Conservation (phyloP, 1,140 invertebrate genomes). For the Venturia canescens region DNA sequence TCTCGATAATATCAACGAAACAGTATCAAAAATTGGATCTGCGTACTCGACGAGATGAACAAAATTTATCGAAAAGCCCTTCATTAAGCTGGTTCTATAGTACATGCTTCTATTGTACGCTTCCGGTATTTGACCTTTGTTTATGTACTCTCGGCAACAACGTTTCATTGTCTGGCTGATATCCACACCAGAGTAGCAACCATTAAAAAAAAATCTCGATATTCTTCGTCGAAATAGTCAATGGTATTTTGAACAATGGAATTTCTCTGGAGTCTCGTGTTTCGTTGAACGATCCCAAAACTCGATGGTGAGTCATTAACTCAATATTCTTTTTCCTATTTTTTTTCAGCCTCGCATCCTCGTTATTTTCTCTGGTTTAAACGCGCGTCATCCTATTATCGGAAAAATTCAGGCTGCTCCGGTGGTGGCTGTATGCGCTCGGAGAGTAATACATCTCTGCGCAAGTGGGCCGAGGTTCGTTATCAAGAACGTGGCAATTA, state of each 20-base stretch:
- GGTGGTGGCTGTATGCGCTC: not conserved
- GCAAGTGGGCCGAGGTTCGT: constrained; percentile 10
- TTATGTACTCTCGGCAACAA: too few relatives aligned
- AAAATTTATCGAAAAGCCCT: too few relatives aligned
- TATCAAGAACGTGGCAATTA: constrained; percentile 46
- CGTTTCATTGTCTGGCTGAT: too few relatives aligned
- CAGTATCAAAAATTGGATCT: too few relatives aligned
- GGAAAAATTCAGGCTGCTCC: constrained; percentile 24
- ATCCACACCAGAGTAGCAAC: too few relatives aligned
- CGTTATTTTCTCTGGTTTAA: not conserved
- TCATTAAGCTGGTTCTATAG: too few relatives aligned
- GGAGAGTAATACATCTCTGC: constrained; percentile 14
- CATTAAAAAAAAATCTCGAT: too few relatives aligned
- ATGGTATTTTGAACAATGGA: not conserved
- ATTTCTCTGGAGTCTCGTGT: not conserved
- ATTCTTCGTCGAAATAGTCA: too few relatives aligned
- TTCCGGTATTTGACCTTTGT: too few relatives aligned
- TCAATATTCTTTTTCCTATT: constrained; percentile 13
- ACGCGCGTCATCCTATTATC: constrained; percentile 23
- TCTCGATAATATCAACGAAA: too few relatives aligned
- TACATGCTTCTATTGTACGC: too few relatives aligned
- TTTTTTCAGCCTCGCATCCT: not conserved
- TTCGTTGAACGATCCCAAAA: constrained; percentile 2
- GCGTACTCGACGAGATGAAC: too few relatives aligned
- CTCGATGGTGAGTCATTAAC: not conserved